phyloP scores from a whole-genome alignment of 2,888 invertebrate genomes.

The Dyspetes luteomarginatus region DNA sequence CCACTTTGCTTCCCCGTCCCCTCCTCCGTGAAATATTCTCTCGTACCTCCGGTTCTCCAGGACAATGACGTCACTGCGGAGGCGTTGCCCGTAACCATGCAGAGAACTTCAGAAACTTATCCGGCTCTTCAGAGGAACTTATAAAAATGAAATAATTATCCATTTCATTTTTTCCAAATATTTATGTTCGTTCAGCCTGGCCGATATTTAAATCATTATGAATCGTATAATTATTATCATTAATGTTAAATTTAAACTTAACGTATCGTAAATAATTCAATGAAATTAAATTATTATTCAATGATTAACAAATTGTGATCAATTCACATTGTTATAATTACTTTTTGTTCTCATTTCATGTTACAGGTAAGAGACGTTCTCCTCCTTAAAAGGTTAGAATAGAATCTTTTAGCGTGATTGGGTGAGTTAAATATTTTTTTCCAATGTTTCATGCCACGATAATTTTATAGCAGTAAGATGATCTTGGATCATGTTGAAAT shows the following conservation, averaged over 20 bases:
- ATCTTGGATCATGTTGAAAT: too few species aligned
- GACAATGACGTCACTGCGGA: slow-evolving; percentile 71
- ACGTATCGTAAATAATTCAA: too few species aligned
- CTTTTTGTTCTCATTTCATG: slow-evolving; percentile 37
- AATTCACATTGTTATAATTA: background rate
- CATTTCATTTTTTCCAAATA: slow-evolving; percentile 34
- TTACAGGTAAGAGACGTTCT: slow-evolving; percentile 56
- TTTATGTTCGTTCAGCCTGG: slow-evolving; percentile 32
- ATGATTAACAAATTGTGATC: background rate
- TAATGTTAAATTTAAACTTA: too few species aligned
- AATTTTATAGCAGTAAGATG: too few species aligned
- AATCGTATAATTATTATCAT: background rate
- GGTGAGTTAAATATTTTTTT: too few species aligned
- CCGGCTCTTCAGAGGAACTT: slow-evolving; percentile 42
- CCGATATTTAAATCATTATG: background rate
- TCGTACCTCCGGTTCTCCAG: slow-evolving; percentile 48
- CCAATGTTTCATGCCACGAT: too few species aligned
- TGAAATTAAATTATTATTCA: too few species aligned
- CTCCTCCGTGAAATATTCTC: slow-evolving; percentile 56
- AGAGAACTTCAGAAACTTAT: slow-evolving; percentile 62
- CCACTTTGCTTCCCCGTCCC: slow-evolving; percentile 24
- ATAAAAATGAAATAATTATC: slow-evolving; percentile 69
- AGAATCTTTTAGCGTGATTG: too few species aligned
- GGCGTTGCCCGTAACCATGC: slow-evolving; percentile 67
- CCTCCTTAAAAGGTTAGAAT: background rate